Conservation (phyloP, 2,888 invertebrate genomes). For the Pterobdella sp. region DNA sequence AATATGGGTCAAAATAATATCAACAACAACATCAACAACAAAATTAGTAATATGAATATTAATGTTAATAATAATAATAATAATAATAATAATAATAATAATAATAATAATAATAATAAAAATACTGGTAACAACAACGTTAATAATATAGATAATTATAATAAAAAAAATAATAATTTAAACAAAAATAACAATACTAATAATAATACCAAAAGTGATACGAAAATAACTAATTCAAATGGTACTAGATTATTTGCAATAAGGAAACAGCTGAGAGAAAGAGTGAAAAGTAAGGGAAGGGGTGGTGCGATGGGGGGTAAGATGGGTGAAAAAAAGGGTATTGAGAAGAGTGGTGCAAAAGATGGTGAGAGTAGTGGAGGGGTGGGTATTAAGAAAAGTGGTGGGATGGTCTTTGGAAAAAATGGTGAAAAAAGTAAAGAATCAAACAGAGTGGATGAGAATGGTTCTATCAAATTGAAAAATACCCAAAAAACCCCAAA, state of each 20-base stretch:
- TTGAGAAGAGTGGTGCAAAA: background rate
- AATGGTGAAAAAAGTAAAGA: too few species aligned
- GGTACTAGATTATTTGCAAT: background rate
- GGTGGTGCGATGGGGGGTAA: background rate
- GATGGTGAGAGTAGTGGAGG: background rate
- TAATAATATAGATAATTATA: slow-evolving; percentile 4
- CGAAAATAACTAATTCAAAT: background rate
- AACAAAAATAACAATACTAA: background rate
- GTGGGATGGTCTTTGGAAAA: background rate
- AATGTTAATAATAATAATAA: slow-evolving; percentile 11
- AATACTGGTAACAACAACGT: background rate
- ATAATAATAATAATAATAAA: slow-evolving; percentile 3
- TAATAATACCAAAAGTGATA: background rate
- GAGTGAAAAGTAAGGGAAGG: background rate
- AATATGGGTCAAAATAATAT: background rate
- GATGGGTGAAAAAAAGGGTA: background rate
- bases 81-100: slow-evolving; percentile 10
- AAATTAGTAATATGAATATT: background rate
- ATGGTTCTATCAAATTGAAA: too few species aligned
- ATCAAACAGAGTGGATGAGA: too few species aligned
- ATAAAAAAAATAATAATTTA: background rate
- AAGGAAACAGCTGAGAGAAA: background rate
- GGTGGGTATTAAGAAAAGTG: background rate
- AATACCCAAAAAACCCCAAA: too few species aligned
- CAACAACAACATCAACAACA: background rate